Evolutionary conservation across 2,888 invertebrate genomes (phyloP).

Genomic region (Lymantria dispar): DNA sequence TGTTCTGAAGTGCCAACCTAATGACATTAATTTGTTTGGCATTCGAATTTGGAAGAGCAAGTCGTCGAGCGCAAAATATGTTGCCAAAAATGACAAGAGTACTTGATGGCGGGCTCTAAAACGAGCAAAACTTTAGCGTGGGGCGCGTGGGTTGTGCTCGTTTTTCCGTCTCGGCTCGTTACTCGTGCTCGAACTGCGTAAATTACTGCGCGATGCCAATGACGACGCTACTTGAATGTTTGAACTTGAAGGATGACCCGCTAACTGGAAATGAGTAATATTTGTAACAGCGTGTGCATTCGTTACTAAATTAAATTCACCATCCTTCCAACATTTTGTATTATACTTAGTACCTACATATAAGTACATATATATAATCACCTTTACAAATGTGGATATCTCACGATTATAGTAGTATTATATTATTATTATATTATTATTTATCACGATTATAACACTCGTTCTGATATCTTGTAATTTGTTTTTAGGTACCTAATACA

Average conservation of each 20-base stretch:
- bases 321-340: too few relatives aligned
- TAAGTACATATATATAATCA: too few relatives aligned
- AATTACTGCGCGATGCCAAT: conserved; percentile 39
- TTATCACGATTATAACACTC: too few relatives aligned
- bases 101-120: conserved; percentile 36
- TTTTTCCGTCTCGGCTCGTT: conserved; percentile 64
- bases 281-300: background rate
- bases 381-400: too few relatives aligned
- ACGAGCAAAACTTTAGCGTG: conserved; percentile 46
- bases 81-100: conserved; percentile 30
- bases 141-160: conserved; percentile 38
- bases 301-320: background rate
- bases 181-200: conserved; percentile 46
- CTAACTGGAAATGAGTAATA: conserved; percentile 21
- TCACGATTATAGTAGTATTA: too few relatives aligned
- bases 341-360: too few relatives aligned
- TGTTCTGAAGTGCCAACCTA: too few relatives aligned
- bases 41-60: conserved; percentile 13
- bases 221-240: conserved; percentile 14
- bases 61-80: conserved; percentile 19
- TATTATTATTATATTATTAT: too few relatives aligned
- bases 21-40: conserved; percentile 3
- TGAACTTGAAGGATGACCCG: conserved; percentile 27
- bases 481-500: too few relatives aligned
- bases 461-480: too few relatives aligned